Conservation (phyloP, 2,888 invertebrate genomes). For the Tachina lurida region DNA sequence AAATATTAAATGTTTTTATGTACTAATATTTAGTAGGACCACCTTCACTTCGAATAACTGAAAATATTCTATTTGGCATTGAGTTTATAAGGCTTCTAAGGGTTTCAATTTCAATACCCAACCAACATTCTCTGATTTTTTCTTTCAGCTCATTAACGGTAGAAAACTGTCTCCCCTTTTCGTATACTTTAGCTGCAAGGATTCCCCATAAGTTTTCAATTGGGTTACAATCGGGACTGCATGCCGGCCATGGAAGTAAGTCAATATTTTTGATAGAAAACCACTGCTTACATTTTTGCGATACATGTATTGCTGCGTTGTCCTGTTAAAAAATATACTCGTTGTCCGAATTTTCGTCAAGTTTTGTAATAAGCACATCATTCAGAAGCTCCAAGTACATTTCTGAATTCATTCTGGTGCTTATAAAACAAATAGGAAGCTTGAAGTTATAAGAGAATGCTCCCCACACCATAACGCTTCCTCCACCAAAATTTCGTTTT, state of each 20-base stretch:
- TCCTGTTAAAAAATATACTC: no score
- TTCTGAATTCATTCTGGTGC: no score
- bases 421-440: no score
- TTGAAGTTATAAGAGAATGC: conserved; percentile 3
- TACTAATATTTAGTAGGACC: background rate
- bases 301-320: no score
- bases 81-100: background rate
- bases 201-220: conserved; percentile 42
- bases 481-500: conserved; percentile 2
- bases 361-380: no score
- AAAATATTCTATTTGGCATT: conserved; percentile 7
- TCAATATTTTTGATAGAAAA: no score
- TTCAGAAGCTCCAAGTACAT: no score
- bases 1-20: background rate
- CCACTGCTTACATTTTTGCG: no score
- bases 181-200: conserved; percentile 16
- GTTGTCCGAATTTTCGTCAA: no score
- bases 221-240: no score
- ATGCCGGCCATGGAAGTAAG: no score
- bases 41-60: background rate
- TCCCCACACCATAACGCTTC: background rate
- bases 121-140: conserved; percentile 18
- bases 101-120: background rate
- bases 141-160: no score
- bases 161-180: conserved; percentile 20